These are phyloP conservation scores for Plemyria rubiginata DNA, from an alignment of 2,888 invertebrate species.

Conservation along the genomic window DNA sequence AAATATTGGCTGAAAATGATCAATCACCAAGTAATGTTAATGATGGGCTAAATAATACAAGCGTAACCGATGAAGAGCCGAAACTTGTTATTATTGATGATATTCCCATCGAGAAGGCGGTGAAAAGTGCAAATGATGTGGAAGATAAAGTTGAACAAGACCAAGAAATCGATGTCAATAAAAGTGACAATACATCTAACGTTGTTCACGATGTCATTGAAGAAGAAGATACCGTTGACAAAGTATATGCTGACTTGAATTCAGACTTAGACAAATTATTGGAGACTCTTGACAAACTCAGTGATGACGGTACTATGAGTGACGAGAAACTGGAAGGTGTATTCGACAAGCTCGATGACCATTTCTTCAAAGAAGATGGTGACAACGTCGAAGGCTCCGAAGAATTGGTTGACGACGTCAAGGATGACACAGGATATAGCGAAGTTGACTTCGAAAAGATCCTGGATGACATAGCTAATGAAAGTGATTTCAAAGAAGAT, in stretches of 20 bases:
- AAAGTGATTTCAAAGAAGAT: conserved; percentile 32
- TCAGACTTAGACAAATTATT: conserved; percentile 62
- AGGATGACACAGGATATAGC: conserved; percentile 27
- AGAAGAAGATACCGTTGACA: conserved; percentile 55
- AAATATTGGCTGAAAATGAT: background rate
- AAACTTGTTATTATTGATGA: conserved; percentile 5
- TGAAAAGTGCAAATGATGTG: background rate
- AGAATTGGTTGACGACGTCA: conserved; percentile 33
- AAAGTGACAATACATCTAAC: conserved; percentile 24
- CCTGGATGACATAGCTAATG: conserved; percentile 30
- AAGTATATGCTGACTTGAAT: conserved; percentile 59
- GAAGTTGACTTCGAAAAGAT: conserved; percentile 48
- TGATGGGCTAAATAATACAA: background rate
- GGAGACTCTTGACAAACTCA: conserved; percentile 59
- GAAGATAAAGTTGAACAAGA: conserved; percentile 6
- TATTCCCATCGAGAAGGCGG: background rate
- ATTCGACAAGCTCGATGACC: conserved; percentile 36
- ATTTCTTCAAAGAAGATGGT: conserved; percentile 27
- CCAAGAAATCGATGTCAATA: conserved; percentile 4
- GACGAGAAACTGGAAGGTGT: conserved; percentile 32
- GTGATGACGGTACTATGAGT: conserved; percentile 39
- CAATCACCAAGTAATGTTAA: background rate
- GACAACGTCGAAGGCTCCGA: conserved; percentile 26
- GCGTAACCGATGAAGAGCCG: background rate
- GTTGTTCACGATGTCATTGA: conserved; percentile 27